Evolutionary conservation across 2,113 vertebrate species (phyloP).

Genomic region (Engraulis encrasicolus): DNA sequence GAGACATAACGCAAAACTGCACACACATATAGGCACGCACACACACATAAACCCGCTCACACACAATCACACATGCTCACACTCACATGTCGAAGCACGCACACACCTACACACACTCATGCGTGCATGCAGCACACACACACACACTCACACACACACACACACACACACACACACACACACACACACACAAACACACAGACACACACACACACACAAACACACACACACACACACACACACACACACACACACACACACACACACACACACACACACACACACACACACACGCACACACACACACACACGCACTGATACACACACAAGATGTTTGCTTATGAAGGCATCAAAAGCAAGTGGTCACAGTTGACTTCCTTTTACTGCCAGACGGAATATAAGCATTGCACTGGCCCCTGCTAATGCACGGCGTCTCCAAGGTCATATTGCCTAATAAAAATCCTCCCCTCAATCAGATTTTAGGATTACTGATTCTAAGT

Average conservation of each 20-base stretch:
- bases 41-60: no score
- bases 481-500: constrained; percentile 87
- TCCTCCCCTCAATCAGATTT: constrained; percentile 86
- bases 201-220: no score
- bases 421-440: constrained; percentile 81
- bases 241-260: not conserved
- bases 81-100: not conserved
- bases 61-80: no score
- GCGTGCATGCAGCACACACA: no score
- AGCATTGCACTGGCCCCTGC: constrained; percentile 77
- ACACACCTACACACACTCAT: not conserved
- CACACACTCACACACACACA: no score
- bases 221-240: not conserved
- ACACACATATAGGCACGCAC: not conserved
- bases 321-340: constrained; percentile 52
- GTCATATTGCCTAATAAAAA: constrained; percentile 85
- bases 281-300: constrained; percentile 5
- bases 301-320: constrained; percentile 35
- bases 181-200: constrained; percentile 43
- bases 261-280: no score
- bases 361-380: constrained; percentile 80
- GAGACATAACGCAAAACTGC: not conserved
- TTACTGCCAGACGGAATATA: constrained; percentile 76
- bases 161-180: constrained; percentile 7
- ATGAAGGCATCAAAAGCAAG: constrained; percentile 52